phyloP scores from a whole-genome alignment of 2,797 vertebrate genomes.

The Rhinogobio ventralis region DNA sequence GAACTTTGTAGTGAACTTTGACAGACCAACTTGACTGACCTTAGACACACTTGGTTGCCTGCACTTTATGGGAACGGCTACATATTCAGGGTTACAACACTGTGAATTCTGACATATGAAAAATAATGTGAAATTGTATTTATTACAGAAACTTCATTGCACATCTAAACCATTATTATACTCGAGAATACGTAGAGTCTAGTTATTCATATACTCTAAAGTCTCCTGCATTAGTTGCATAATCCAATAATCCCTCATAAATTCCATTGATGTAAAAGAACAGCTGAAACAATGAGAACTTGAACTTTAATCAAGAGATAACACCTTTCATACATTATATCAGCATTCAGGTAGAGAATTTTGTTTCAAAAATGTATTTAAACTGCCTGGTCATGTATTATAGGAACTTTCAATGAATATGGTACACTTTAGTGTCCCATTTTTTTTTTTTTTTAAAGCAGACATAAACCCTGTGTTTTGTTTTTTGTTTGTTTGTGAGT shows the following conservation, averaged over 20 bases:
- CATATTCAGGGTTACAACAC: background rate
- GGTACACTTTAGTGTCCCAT: background rate
- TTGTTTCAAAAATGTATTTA: background rate
- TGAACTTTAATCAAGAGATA: constrained; percentile 7
- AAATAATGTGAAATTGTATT: background rate
- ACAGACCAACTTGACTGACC: constrained; percentile 60
- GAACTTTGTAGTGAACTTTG: constrained; percentile 73
- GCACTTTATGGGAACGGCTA: background rate
- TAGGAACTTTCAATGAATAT: background rate
- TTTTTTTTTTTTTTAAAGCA: background rate
- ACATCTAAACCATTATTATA: background rate
- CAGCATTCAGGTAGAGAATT: background rate
- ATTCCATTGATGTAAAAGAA: constrained; percentile 1
- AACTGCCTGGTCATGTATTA: background rate
- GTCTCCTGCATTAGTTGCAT: constrained; percentile 29
- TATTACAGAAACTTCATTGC: background rate
- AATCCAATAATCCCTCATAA: constrained; percentile 18
- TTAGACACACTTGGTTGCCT: constrained; percentile 55
- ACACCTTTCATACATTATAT: background rate
- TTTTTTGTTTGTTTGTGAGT: background rate
- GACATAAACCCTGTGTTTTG: background rate
- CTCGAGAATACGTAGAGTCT: background rate
- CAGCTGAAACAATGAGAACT: constrained; percentile 1
- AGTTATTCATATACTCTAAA: background rate
- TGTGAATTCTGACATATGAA: background rate